These are phyloP conservation scores for Lepas anatifera DNA, from an alignment of 2,888 invertebrate species.

Conservation along the genomic window DNA sequence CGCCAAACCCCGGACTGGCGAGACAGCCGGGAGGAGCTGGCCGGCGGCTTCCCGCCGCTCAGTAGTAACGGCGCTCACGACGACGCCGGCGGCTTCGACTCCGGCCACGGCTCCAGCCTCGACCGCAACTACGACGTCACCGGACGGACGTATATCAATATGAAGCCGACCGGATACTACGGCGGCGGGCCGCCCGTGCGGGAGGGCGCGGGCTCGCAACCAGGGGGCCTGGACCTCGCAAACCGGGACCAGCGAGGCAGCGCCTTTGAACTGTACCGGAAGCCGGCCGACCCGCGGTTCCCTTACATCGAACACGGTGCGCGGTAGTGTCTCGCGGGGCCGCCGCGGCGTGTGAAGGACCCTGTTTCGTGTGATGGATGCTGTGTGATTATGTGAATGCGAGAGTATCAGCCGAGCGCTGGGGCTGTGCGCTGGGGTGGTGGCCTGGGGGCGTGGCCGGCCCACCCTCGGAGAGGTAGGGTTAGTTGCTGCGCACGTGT, in stretches of 20 bases:
- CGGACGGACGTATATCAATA: conserved; percentile 25
- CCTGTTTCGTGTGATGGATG: too few species aligned
- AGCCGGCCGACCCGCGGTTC: conserved; percentile 41
- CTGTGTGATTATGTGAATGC: too few species aligned
- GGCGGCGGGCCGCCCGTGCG: conserved; percentile 19
- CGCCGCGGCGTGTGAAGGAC: background rate
- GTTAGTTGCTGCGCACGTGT: too few species aligned
- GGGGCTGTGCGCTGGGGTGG: too few species aligned
- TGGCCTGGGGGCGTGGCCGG: too few species aligned
- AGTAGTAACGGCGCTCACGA: conserved; percentile 25
- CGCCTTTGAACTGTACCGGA: conserved; percentile 87
- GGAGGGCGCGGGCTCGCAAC: background rate
- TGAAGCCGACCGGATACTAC: background rate
- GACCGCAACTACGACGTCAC: conserved; percentile 42
- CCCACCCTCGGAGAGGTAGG: too few species aligned
- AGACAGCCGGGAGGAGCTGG: background rate
- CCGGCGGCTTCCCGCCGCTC: conserved; percentile 15
- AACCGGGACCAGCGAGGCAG: conserved; percentile 85
- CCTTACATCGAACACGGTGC: background rate
- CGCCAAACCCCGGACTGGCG: background rate
- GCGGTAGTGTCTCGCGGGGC: background rate
- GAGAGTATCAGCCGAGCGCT: too few species aligned
- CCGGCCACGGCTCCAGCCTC: conserved; percentile 40
- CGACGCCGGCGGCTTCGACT: conserved; percentile 32
- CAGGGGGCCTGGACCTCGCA: conserved; percentile 47